Conservation (phyloP, 2,797 vertebrate species). For the Furcifer pardalis region DNA sequence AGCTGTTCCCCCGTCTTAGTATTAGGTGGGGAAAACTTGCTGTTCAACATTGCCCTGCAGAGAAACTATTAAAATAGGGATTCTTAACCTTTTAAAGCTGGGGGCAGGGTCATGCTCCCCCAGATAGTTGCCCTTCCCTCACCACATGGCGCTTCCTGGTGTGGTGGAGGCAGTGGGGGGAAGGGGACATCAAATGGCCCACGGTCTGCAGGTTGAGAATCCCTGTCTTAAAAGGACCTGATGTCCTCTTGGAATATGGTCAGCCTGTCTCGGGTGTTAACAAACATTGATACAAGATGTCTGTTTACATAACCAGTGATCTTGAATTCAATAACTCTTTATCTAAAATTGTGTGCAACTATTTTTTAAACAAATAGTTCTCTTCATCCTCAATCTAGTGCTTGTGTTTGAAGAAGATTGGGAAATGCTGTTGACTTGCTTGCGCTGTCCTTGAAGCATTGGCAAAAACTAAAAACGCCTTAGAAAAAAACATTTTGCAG, state of each 20-base stretch:
- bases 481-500: not conserved
- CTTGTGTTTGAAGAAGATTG: slow-evolving; percentile 3
- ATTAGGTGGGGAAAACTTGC: not conserved
- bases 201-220: too few relatives aligned
- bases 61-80: too few relatives aligned
- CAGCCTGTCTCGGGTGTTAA: not conserved
- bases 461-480: not conserved
- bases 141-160: too few relatives aligned
- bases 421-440: slow-evolving; percentile 35
- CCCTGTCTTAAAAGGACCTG: not conserved
- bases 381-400: slow-evolving; percentile 2
- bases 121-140: too few relatives aligned
- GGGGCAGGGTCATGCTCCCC: too few relatives aligned
- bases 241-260: not conserved
- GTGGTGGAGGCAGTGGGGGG: too few relatives aligned
- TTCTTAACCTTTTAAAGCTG: too few relatives aligned
- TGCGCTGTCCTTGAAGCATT: slow-evolving; percentile 20
- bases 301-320: not conserved
- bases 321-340: not conserved
- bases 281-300: not conserved
- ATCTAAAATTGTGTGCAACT: not conserved
- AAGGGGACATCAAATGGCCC: too few relatives aligned
- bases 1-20: not conserved
- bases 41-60: not conserved
- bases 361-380: not conserved